Evolutionary conservation across 2,113 vertebrate genomes (phyloP).

Genomic region (Coturnix japonica): DNA sequence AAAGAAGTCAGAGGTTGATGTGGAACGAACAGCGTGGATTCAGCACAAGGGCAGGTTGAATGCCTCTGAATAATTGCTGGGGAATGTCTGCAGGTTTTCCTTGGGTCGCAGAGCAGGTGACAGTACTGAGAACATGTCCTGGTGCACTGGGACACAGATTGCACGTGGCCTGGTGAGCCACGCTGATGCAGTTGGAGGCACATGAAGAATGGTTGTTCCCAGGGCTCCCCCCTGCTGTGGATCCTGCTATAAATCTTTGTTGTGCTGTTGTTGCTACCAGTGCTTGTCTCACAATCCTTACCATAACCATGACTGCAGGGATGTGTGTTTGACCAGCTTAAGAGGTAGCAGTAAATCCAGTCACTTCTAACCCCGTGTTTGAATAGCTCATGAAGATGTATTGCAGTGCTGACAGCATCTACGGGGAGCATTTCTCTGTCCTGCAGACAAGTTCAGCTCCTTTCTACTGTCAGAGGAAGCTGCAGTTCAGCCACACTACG

Average conservation of each 20-base stretch:
- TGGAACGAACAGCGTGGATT: not conserved
- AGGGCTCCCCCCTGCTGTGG: not conserved
- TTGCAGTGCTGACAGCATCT: not conserved
- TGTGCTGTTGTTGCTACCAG: not conserved
- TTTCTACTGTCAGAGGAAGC: not conserved
- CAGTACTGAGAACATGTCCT: not conserved
- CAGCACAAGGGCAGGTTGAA: not conserved
- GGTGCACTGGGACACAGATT: not conserved
- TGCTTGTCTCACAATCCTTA: not conserved
- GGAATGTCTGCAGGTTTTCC: not conserved
- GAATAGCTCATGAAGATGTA: not conserved
- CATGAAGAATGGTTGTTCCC: not conserved
- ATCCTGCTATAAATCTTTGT: not conserved
- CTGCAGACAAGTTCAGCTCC: not conserved
- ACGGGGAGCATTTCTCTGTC: not conserved
- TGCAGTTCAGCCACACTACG: not conserved
- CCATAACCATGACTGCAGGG: not conserved
- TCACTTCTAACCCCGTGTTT: not conserved
- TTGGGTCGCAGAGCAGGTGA: not conserved
- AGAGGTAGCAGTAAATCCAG: not conserved
- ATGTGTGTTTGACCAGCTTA: not conserved
- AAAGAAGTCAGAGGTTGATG: not conserved
- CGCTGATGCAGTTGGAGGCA: not conserved
- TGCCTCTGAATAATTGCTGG: not conserved
- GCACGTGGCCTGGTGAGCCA: rapidly evolving